Conservation (phyloP, 2,797 vertebrate species). For the Clarias laeviceps region DNA sequence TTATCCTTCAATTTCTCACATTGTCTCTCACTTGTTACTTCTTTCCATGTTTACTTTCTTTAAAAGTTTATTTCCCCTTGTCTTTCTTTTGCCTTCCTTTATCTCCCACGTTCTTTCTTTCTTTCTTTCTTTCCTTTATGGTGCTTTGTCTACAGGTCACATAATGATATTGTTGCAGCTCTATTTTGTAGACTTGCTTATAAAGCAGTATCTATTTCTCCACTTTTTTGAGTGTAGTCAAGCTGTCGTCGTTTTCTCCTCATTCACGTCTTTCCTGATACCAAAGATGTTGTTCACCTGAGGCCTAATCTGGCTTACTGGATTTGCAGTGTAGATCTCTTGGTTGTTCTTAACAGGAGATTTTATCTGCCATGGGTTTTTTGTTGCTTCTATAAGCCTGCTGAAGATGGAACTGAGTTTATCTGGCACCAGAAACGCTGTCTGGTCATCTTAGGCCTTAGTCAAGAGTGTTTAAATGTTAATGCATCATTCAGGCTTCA, state of each 20-base stretch:
- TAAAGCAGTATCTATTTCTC: neutral
- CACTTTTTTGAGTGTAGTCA: neutral
- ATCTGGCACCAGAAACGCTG: neutral
- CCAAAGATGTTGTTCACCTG: neutral
- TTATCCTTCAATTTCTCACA: too few relatives aligned
- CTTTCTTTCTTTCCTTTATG: neutral
- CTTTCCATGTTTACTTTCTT: neutral
- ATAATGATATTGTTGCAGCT: neutral
- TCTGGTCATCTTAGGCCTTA: neutral
- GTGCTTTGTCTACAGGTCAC: fast-evolving
- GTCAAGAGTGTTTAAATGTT: neutral
- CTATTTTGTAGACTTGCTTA: neutral
- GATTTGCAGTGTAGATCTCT: neutral
- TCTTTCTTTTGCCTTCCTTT: neutral
- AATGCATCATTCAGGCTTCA: neutral
- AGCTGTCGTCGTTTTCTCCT: neutral
- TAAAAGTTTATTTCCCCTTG: neutral
- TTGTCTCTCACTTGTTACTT: too few relatives aligned
- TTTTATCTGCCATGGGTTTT: neutral
- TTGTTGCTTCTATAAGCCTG: neutral
- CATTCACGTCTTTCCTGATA: neutral
- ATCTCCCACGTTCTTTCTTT: neutral
- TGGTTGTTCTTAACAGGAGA: neutral
- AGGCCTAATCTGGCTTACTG: neutral
- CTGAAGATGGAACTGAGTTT: neutral